Evolutionary conservation across 2,888 invertebrate genomes (phyloP), one percentile per base, ranked within the genome.

Genomic region (Drosophila bunnanda): DNA sequence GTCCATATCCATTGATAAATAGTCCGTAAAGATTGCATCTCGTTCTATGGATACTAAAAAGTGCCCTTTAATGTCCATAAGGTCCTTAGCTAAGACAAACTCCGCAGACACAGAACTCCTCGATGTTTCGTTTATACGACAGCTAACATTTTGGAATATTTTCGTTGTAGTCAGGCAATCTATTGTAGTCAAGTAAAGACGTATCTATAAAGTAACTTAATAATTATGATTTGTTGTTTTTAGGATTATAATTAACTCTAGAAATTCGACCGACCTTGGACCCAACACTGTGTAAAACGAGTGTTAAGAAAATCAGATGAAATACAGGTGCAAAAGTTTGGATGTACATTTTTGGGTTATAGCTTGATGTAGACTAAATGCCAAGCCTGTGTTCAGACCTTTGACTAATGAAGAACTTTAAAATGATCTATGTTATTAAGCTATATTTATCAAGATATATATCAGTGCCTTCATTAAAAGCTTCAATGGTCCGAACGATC

Each of bases 1-100:
- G 10, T 79, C 44, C 4, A 72, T 3, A 1, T 75, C 61, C 10
- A 50, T 0, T 4, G 59, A 25, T 0, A 46, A 48, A 10, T 79
- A 77, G 38, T 79, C 64, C 0, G 12, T 10, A 28, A 30, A 10
- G 4, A 20, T 15, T 0, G 58, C 38, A 7, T 60, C 55, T 13
- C 46, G 48, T n/a, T 67, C 22, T 1, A 74, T 0, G 4, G 20
- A 17, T 10, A 78, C 1, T 13, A 20, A 12, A 8, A 41, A 76
- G 0, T 4, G n/a, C 0, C 69, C 74, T 5, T 22, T 61, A 0
- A 52, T 2, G 8, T 59, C 53, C 3, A 2, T 5, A 1, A 74
- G 1, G 10, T 67, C 70, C 34, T 67, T n/a, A 5, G 32, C 1
- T 15, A 32, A 9, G 15, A 1, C 8, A 20, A 50, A 32, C 50